Percentiles rank a stretch among this genome's conserved stretches.
Evolutionary conservation across 53 echinoderm and acorn worm species (phyloP).

Genomic region (Patiria pectinifera): DNA sequence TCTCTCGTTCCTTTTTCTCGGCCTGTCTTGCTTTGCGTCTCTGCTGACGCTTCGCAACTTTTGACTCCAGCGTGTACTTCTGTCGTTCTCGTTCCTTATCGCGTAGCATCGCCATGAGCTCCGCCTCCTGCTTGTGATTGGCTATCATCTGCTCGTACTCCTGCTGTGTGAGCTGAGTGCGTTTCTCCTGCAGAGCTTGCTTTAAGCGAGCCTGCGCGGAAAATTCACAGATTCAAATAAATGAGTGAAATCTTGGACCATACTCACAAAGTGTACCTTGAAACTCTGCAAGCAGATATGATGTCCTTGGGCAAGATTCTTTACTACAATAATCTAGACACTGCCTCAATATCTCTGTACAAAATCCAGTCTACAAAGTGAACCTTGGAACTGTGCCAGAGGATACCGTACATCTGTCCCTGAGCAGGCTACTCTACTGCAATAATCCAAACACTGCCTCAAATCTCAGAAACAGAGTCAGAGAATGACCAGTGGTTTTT

Average conservation of each 20-base stretch:
- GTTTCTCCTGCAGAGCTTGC: conserved; percentile 80
- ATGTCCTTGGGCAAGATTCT: too few species aligned
- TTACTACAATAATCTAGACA: too few species aligned
- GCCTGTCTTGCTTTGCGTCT: conserved; percentile 64
- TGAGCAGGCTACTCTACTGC: not conserved
- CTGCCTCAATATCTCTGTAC: too few species aligned
- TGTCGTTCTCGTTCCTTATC: conserved; percentile 87
- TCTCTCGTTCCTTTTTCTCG: conserved; percentile 71
- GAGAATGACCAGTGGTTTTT: too few species aligned
- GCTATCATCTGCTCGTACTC: conserved; percentile 99
- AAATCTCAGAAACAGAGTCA: too few species aligned
- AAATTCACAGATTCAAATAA: not conserved
- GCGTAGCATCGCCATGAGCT: conserved; percentile 87
- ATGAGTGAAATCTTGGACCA: not conserved
- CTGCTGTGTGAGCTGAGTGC: conserved; percentile 75
- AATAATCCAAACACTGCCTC: too few species aligned
- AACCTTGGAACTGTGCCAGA: too few species aligned
- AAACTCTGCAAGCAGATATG: too few species aligned
- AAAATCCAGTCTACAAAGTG: too few species aligned
- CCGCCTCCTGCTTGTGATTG: conserved; percentile 96
- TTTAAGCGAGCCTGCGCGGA: conserved; percentile 66
- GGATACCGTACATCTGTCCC: not conserved
- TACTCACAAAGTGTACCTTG: too few species aligned
- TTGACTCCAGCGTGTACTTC: conserved; percentile 82
- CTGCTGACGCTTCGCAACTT: conserved; percentile 86